Percentiles rank a stretch among this genome's conserved stretches.
These are phyloP conservation scores for Paramacrobiotus metropolitanus DNA, from an alignment of 1,140 invertebrate species.

Conservation along the genomic window DNA sequence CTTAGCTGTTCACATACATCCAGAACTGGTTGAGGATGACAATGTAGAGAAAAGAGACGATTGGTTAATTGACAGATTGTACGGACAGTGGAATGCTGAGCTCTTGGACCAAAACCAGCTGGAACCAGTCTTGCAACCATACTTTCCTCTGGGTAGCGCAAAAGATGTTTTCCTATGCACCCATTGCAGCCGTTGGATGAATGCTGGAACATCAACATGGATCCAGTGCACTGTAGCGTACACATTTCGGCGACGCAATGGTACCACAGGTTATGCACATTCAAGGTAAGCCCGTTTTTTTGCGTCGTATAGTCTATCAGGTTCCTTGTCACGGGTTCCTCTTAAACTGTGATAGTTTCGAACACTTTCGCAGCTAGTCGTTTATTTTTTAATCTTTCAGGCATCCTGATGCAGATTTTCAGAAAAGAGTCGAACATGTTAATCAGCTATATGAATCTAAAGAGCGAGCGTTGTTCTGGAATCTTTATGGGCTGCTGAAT, in stretches of 20 bases:
- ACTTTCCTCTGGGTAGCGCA: not conserved
- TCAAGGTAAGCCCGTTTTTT: not conserved
- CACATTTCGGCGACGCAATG: not conserved
- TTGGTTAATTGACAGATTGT: not conserved
- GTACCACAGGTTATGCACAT: not conserved
- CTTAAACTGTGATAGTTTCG: too few relatives aligned
- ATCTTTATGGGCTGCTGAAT: conserved; percentile 1
- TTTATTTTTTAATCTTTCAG: not conserved
- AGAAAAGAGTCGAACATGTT: not conserved
- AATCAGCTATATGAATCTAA: not conserved
- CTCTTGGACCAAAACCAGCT: not conserved
- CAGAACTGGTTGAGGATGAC: not conserved
- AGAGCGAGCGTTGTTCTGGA: not conserved
- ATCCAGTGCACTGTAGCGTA: not conserved
- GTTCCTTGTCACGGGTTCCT: too few relatives aligned
- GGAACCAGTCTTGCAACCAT: not conserved
- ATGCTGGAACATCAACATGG: not conserved
- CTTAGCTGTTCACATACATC: not conserved
- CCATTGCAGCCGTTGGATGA: not conserved
- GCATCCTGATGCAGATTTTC: not conserved
- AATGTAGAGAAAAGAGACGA: too few relatives aligned
- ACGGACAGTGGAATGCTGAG: not conserved
- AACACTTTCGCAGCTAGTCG: not conserved
- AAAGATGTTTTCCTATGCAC: not conserved
- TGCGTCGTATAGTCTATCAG: too few relatives aligned